Base-by-base conservation (phyloP, 2,888 invertebrate genomes). In the Campoplex capitator region DNA sequence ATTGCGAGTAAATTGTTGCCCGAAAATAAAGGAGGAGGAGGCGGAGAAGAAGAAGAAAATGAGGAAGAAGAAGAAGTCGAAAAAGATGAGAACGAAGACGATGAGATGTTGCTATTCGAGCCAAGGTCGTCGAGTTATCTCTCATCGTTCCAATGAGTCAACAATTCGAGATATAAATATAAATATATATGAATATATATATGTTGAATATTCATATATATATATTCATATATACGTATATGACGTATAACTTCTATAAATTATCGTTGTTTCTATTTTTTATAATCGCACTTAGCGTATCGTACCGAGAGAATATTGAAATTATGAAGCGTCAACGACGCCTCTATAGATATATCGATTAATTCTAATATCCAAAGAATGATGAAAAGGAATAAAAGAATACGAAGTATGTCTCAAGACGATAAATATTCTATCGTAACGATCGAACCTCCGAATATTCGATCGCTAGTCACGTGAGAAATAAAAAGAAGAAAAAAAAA, bases 191-290 rank as follows among this genome's bases (percentile, higher is more conserved):
- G 79, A 38, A 83, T 75, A 32, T 28, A 73, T 56, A 74, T 56
- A 23, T 11, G 9, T 2, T 9, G 42, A 42, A 42, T 42, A 9
- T 42, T 9, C 7, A 71, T n/a, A 35, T 32, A 85, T 74, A 80
- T 83, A 80, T 85, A 78, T 76, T 38, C 62, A 35, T 74, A 58
- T 85, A 85, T 78, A 86, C 79, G 70, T 83, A 81, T 83, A 76
- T 79, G 70, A 32, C 83, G 73, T 86, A 78, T 68, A 80, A 68
- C 82, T 84, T 84, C 84, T 84, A 87, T 84, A 87, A 87, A 87
- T 87, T 87, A 87, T 84, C 87, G 87, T 87, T 87, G 87, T 87
- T 87, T 87, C 84, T 87, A 87, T 87, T 87, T 87, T 87, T 87
- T 87, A 87, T 87, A 87, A 87, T 87, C 87, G 87, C 87, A 87